A percentile compares a stretch with the other conserved stretches of the same genome.
phyloP scores from a whole-genome alignment of 30 jellyfish, hydroid and myxozoan species.

The Haliclystus octoradiatus region DNA sequence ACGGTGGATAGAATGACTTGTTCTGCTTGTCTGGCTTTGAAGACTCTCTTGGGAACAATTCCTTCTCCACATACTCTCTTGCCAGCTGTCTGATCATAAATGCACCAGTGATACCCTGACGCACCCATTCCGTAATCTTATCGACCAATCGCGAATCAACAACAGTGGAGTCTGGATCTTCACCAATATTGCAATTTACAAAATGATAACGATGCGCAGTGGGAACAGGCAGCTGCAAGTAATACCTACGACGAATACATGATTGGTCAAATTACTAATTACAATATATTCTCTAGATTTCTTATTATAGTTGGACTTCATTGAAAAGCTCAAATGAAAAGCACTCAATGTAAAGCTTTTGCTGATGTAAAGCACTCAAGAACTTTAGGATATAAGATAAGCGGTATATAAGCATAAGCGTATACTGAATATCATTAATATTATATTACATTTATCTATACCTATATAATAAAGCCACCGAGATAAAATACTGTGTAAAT shows the following conservation, averaged over 20 bases:
- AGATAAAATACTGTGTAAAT: too few relatives aligned
- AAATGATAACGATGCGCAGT: conserved; percentile 75
- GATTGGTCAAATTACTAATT: not conserved
- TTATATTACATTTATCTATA: too few relatives aligned
- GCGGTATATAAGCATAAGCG: too few relatives aligned
- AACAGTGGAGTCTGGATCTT: conserved; percentile 30
- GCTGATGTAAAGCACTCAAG: too few relatives aligned
- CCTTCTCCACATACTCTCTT: conserved; percentile 80
- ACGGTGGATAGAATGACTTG: conserved; percentile 65
- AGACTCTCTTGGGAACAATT: conserved; percentile 26
- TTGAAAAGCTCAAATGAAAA: too few relatives aligned
- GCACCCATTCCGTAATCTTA: conserved; percentile 58
- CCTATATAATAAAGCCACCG: too few relatives aligned
- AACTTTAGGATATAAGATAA: too few relatives aligned
- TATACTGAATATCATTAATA: too few relatives aligned
- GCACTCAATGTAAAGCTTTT: too few relatives aligned
- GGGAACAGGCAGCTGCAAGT: conserved; percentile 86
- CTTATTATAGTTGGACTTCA: too few relatives aligned
- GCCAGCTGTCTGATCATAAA: conserved; percentile 73
- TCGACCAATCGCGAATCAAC: conserved; percentile 71
- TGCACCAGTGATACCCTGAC: conserved; percentile 75
- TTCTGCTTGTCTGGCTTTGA: conserved; percentile 55
- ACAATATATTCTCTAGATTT: too few relatives aligned
- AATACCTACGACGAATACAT: conserved; percentile 22
- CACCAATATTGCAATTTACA: conserved; percentile 23